Evolutionary conservation across 1,140 invertebrate species (phyloP), one percentile per base, ranked within the genome.

Genomic region (Diachasma alloeum): DNA sequence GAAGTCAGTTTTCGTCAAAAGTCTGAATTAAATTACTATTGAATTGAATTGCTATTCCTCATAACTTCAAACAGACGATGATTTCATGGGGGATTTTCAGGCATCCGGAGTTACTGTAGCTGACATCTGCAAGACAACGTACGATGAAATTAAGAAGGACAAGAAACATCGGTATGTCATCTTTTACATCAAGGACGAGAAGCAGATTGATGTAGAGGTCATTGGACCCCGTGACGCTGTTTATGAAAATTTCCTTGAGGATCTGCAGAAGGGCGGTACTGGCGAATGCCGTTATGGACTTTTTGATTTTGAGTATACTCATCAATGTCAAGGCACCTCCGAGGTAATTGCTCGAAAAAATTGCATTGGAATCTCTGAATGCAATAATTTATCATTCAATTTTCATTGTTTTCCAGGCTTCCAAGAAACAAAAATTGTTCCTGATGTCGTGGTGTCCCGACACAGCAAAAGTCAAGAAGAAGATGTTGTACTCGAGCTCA

Each of bases 401-500:
- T 2, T 3, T 31, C 31, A 3, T 2, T 31, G 31, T 19, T 53
- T 53, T 53, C 48, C 17, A 92, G 91, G 95, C 95, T 85, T 96
- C 95, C 89, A 97, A 97, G 93, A 97, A 97, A 93, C 96, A 97
- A 88, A 97, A 98, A 90, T 91, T 98, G 74, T 97, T 98, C 92
- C 92, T 98, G 86, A 97, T 98, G 96, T 97, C 95, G 84, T 98
- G 96, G 96, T 98, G 97, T 92, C 98, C 97, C 36, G 97, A 99
- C 90, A 97, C 95, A 87, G 97, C 97, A 83, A 97, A 97, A 90
- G 96, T 98, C 76, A 98, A 98, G 93, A 98, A 98, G 95, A 99
- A 99, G 94, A 99, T 99, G 97, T 94, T 99, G 92, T 99, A 99
- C 91, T 98, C 97, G 80, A 95, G 96, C 92, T 98, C 96, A 84